Evolutionary conservation across 2,113 vertebrate genomes (phyloP), one percentile per base, ranked within the genome.

Genomic region (Rostratula benghalensis): DNA sequence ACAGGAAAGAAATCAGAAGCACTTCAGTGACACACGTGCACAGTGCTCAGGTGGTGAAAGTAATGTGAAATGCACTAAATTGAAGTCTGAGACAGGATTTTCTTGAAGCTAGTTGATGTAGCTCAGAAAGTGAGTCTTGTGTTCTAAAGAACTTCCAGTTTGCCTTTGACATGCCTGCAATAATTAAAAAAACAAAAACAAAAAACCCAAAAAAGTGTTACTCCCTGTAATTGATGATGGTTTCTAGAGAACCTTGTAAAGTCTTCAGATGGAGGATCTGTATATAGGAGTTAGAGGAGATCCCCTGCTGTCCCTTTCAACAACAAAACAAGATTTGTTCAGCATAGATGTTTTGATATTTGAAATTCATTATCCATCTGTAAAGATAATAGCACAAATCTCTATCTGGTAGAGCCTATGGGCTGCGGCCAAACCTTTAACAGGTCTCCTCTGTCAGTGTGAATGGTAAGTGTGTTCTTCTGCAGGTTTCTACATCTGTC

Each of bases 31-130:
- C 31, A 31, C 14, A 22, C 51, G 33, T 69, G 33, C 31, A 2
- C 1, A 53, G 61, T 64, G n/a, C 43, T 30, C 30, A 81, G 65
- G 53, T 69, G 30, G 83, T 78, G 50, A 85, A 83, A 59, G 54
- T 50, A 75, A 89, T 81, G 79, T 74, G 82, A 95, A 94, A 93
- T 73, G 31, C 50, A 88, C 91, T 73, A 90, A 92, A 91, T 77
- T 77, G 59, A 77, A 39, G 35, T 64, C 50, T 51, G 45, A 91
- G 61, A 73, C 7, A 18, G 11, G 30, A 54, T 54, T 88, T 90
- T 94, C 33, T 56, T 78, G 60, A 94, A 96, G 57, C 8, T 78
- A 9, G 35, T 81, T 61, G 30, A 11, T 67, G 48, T 82, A 60
- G 39, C 39, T 68, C 89, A 73, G 57, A 78, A 81, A 27, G 11